phyloP scores from a whole-genome alignment of 2,113 vertebrate species.

The Egretta garzetta region DNA sequence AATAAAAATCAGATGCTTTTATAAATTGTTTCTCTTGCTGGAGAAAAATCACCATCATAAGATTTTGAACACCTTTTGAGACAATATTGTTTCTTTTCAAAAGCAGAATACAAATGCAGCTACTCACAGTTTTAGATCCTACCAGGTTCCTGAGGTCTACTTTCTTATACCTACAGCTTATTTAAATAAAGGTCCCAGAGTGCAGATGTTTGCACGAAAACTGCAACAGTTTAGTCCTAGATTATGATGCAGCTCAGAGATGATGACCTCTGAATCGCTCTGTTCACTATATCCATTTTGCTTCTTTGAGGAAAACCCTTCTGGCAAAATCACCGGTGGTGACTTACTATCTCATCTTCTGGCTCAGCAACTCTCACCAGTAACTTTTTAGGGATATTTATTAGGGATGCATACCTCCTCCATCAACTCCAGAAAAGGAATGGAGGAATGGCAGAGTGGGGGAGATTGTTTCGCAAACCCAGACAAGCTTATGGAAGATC shows the following conservation, averaged over 20 bases:
- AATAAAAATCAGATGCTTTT: not conserved
- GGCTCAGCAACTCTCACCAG: not conserved
- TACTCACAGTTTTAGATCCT: not conserved
- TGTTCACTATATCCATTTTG: not conserved
- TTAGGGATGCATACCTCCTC: not conserved
- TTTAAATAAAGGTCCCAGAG: not conserved
- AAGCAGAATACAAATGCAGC: not conserved
- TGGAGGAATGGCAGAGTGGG: not conserved
- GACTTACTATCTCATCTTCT: not conserved
- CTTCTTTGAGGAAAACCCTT: not conserved
- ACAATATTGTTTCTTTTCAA: not conserved
- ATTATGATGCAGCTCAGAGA: not conserved
- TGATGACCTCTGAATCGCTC: not conserved
- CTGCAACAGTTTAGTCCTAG: not conserved
- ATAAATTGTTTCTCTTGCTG: not conserved
- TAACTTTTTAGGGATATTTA: not conserved
- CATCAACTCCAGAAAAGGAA: not conserved
- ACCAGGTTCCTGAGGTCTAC: not conserved
- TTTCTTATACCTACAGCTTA: not conserved
- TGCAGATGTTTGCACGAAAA: not conserved
- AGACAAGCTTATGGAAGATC: not conserved
- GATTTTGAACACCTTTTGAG: not conserved
- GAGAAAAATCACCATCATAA: not conserved
- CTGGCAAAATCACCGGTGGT: not conserved
- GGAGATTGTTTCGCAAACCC: not conserved